Percentiles rank a stretch among this genome's conserved stretches.
phyloP scores from a whole-genome alignment of 92 coral and sea anemone species.

The Ricordea florida region DNA sequence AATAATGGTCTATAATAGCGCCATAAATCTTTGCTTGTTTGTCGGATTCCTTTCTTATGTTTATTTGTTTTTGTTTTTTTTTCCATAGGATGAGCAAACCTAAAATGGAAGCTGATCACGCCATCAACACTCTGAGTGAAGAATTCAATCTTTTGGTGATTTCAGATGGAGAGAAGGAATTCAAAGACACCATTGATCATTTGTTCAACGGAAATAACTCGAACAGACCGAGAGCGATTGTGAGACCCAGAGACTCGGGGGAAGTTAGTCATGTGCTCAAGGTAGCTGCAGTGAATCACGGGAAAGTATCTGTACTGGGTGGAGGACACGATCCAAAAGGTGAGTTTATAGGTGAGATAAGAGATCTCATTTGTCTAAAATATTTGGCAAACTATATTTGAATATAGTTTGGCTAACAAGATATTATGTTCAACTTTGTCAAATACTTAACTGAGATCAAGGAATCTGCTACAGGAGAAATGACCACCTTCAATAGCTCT shows the following conservation, averaged over 20 bases:
- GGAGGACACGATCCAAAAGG: constrained; percentile 41
- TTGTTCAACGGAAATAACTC: not conserved
- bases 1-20: too few relatives aligned
- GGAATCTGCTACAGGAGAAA: too few relatives aligned
- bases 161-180: constrained; percentile 8
- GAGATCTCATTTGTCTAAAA: too few relatives aligned
- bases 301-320: constrained; percentile 25
- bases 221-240: constrained; percentile 8
- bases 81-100: not conserved
- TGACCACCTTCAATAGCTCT: too few relatives aligned
- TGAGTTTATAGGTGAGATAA: not conserved
- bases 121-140: not conserved
- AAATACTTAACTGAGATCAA: too few relatives aligned
- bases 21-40: too few relatives aligned
- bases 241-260: not conserved
- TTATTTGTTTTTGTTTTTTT: not conserved
- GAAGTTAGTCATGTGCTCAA: constrained; percentile 24
- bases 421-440: too few relatives aligned
- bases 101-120: not conserved
- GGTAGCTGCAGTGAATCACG: constrained; percentile 4
- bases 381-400: too few relatives aligned
- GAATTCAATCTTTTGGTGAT: not conserved
- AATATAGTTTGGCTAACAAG: too few relatives aligned
- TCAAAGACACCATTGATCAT: not conserved
- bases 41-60: not conserved